Evolutionary conservation across 2,888 invertebrate species (phyloP).

Genomic region (Andrena praecox): DNA sequence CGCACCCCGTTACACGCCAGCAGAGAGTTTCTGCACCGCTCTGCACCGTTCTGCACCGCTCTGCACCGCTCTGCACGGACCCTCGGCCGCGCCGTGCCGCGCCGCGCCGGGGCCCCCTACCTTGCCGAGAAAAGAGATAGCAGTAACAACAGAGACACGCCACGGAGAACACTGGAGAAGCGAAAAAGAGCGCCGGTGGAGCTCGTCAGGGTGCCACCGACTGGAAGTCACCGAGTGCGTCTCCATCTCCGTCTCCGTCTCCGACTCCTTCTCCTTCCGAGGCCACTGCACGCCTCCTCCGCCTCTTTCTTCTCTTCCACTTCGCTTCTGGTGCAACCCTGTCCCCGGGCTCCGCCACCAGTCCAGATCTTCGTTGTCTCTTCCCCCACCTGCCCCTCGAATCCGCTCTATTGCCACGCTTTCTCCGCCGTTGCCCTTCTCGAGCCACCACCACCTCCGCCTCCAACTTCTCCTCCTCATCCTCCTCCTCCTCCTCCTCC

Average conservation of each 20-base stretch:
- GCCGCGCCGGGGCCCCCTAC: slow-evolving; percentile 57
- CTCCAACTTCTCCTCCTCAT: slow-evolving; percentile 58
- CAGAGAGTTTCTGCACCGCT: slow-evolving; percentile 14
- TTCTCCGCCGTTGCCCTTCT: slow-evolving; percentile 48
- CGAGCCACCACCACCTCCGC: slow-evolving; percentile 36
- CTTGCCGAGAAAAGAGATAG: slow-evolving; percentile 72
- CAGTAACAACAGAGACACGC: slow-evolving; percentile 81
- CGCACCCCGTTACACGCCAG: slow-evolving; percentile 16
- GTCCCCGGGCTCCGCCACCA: slow-evolving; percentile 13
- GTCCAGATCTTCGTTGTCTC: slow-evolving; percentile 2
- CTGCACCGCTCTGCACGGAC: slow-evolving; percentile 15
- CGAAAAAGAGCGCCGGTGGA: slow-evolving; percentile 73
- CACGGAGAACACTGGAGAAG: slow-evolving; percentile 76
- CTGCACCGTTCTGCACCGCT: slow-evolving; percentile 7
- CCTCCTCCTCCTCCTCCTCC: slow-evolving; percentile 58
- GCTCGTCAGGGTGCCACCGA: slow-evolving; percentile 58
- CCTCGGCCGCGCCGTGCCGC: not conserved
- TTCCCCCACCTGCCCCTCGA: slow-evolving; percentile 32
- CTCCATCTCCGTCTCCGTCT: slow-evolving; percentile 16
- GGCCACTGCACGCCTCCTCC: slow-evolving; percentile 1
- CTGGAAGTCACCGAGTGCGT: slow-evolving; percentile 55
- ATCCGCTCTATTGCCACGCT: slow-evolving; percentile 47
- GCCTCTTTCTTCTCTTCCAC: slow-evolving; percentile 21
- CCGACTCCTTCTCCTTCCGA: slow-evolving; percentile 26
- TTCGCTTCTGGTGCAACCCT: slow-evolving; percentile 33